Evolutionary conservation across 2,113 vertebrate genomes (phyloP), one percentile per base, ranked within the genome.

Genomic region (Apistogramma diplotaenia): DNA sequence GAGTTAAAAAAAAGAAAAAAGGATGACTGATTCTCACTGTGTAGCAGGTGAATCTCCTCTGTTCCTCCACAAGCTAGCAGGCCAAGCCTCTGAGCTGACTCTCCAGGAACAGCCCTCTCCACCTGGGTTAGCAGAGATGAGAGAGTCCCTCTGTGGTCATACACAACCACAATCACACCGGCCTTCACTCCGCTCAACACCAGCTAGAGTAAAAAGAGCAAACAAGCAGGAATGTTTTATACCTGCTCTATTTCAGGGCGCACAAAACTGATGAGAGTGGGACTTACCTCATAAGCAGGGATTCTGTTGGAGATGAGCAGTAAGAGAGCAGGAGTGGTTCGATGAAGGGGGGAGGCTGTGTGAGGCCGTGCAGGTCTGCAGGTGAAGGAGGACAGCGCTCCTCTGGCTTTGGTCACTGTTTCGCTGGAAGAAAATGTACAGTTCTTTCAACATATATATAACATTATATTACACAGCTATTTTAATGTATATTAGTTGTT

Each of bases 261-360:
- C 3, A 13, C 46, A 7, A 70, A 51, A 70, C 18, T 51, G 43
- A 51, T n/a, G 43, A 51, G 43, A 70, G 49, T 10, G n/a, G 43
- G 25, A 51, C 29, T 59, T 84, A 97, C 96, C 95, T 98, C 96
- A 77, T 96, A 96, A 8, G 96, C 96, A 46, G 96, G 96, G 51
- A 96, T 83, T 80, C 84, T 93, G 56, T 95, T 94, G 21, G 96
- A 97, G 88, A 97, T 81, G 76, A 97, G 90, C 55, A 97, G 74
- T 15, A 97, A 37, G 18, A 83, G 87, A 8, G 53, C n/a, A 15
- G 89, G 57, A 56, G 40, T 2, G n/a, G 77, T 59, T 15, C 3
- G 21, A 51, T 74, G 56, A 54, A 37, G 6, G 6, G 16, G 2
- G 21, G 83, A 43, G 54, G 9, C n/a, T 13, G 43, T 12, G 23